Evolutionary conservation across 1,140 invertebrate genomes (phyloP).

Genomic region (Brachionus asplanchnoidis): DNA sequence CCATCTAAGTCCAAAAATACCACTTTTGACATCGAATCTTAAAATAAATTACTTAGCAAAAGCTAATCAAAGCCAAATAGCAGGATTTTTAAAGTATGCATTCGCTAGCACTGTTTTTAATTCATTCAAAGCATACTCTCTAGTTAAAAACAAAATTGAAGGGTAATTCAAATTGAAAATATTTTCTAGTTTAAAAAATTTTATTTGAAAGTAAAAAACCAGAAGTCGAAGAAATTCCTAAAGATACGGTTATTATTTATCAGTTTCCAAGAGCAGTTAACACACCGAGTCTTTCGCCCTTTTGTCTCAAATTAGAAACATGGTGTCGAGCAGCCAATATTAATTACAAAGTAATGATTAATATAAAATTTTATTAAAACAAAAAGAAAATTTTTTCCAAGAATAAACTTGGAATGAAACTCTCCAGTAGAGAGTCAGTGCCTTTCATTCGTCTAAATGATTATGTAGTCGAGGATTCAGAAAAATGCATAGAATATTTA

Average conservation of each 20-base stretch:
- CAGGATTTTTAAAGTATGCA: conserved; percentile 4
- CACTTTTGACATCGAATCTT: neutral
- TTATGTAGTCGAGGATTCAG: neutral
- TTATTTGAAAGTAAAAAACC: neutral
- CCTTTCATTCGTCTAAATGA: conserved; percentile 34
- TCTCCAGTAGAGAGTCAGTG: neutral
- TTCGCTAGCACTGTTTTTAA: neutral
- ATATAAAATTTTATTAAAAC: neutral
- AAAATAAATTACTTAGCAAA: neutral
- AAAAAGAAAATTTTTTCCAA: neutral
- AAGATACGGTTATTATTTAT: conserved; percentile 33
- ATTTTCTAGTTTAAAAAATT: neutral
- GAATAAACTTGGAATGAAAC: conserved; percentile 15
- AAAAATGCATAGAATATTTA: conserved; percentile 42
- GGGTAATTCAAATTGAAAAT: neutral
- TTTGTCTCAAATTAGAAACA: conserved; percentile 25
- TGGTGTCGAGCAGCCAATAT: conserved; percentile 34
- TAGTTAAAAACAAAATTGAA: neutral
- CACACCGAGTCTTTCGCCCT: conserved; percentile 3
- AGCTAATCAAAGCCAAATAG: neutral
- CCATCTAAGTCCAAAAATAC: neutral
- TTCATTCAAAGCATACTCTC: neutral
- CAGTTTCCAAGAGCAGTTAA: conserved; percentile 21
- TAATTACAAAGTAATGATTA: conserved; percentile 17
- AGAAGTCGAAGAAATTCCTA: neutral